Evolutionary conservation across 2,113 vertebrate genomes (phyloP), one percentile per base, ranked within the genome.

Genomic region (Ophiodon elongatus): DNA sequence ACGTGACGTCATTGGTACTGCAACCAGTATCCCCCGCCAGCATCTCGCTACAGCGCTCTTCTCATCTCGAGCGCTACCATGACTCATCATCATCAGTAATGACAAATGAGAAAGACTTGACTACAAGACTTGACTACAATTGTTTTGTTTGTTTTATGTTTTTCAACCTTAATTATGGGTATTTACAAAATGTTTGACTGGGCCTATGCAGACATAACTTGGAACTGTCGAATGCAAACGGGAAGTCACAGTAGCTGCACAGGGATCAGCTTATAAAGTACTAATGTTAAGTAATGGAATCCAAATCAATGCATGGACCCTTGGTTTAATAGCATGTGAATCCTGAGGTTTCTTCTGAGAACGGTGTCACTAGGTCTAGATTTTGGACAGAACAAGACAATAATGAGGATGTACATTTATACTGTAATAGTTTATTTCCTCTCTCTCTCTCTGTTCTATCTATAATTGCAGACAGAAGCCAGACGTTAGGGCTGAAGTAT

Each of bases 51-150:
- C 6, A 21, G 2, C 13, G 2, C 27, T 47, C 19, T 33, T 74
- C 41, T 50, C 39, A 45, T 19, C 13, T 19, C 23, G 33, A 45
- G 43, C 11, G 21, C 29, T 33, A 33, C 37, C 54, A 27, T 69
- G 76, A 79, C 29, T 52, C 52, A 79, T 39, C 52, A 79, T 39
- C 10, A 2, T 15, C 10, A n/a, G 56, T 29, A 29, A 62, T 50
- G 1, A 29, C 66, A 50, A 15, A 2, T 19, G 54, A 59, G 54
- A 21, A 50, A 45, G 37, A n/a, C n/a, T n/a, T n/a, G n/a, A n/a
- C n/a, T n/a, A n/a, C 3, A 2, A 14, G 15, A 14, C 23, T 39
- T 27, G 17, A 74, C 19, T 1, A 21, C 4, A 2, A 9, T 17
- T 14, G 41, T 15, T 43, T 43, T 3, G 41, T 43, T 6, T 14